Conservation (phyloP, 1,140 invertebrate species). For the Nephila pilipes region DNA sequence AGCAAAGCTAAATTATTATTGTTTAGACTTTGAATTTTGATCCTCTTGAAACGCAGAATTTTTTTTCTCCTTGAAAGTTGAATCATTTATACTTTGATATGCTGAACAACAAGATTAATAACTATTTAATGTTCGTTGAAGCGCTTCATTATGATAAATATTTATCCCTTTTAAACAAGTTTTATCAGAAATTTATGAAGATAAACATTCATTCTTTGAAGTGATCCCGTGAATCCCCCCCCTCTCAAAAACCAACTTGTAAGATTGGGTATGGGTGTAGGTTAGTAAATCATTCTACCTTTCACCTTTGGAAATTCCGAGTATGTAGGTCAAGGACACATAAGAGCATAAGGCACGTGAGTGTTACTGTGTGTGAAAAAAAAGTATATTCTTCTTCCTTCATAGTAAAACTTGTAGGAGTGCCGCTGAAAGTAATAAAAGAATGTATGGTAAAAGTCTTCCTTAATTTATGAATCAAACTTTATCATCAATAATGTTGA, state of each 20-base stretch:
- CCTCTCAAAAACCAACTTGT: background rate
- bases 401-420: background rate
- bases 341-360: background rate
- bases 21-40: background rate
- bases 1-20: background rate
- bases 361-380: background rate
- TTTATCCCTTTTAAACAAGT: slow-evolving; percentile 17
- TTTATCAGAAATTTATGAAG: background rate
- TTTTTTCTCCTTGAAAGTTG: background rate
- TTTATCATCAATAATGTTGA: background rate
- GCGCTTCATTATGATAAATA: background rate
- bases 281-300: background rate
- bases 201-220: background rate
- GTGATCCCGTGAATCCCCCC: background rate
- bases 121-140: background rate
- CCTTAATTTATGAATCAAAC: background rate
- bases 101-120: background rate
- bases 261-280: slow-evolving; percentile 8
- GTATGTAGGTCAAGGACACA: background rate
- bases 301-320: background rate
- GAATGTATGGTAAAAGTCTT: background rate
- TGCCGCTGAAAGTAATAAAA: background rate
- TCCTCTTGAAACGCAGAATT: background rate
- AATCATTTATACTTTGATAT: slow-evolving; percentile 11
- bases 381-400: background rate